Evolutionary conservation across 2,113 vertebrate genomes (phyloP), one percentile per base, ranked within the genome.

Genomic region (Platysteira castanea): DNA sequence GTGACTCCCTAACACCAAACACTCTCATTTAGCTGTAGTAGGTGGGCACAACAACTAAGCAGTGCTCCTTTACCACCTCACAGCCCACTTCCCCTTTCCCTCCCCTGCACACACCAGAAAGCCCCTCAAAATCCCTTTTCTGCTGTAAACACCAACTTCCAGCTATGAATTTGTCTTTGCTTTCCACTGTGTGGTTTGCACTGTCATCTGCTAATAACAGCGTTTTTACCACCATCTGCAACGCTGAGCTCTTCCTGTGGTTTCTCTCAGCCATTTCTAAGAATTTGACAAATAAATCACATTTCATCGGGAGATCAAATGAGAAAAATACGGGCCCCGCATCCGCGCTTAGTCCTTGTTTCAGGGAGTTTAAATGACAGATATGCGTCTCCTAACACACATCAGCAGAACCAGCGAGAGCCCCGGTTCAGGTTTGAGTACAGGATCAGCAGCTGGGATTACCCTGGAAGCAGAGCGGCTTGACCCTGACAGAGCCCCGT

Each of bases 261-360:
- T 42, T 95, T 70, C 84, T 59, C 63, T 28, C 64, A 88, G 93
- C 71, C 78, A 5, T 88, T 87, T 77, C 86, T 50, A 54, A 74
- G 64, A 90, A 70, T 35, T 9, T 21, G 42, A 59, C 60, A 90
- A 70, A 89, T 82, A 90, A 92, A 95, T 89, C 77, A 69, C 41
- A 35, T 41, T 46, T 53, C 46, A 41, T 31, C 50, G 28, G 46
- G 33, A 60, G 52, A 75, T 84, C 60, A 80, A 80, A 89, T 5
- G 6, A 13, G 39, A 46, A 65, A 69, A 41, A 54, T 0, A 20
- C 0, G 7, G 61, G 54, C 8, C 41, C 30, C 0, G 3, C 37
- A 1, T 22, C 61, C 44, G 12, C 0, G 52, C n/a, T 87, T 5
- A 1, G 20, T 3, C 93, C 93, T 89, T 94, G 93, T 95, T 74